Base-by-base conservation (phyloP, 2,888 invertebrate genomes). In the Ectemnius cavifrons region DNA sequence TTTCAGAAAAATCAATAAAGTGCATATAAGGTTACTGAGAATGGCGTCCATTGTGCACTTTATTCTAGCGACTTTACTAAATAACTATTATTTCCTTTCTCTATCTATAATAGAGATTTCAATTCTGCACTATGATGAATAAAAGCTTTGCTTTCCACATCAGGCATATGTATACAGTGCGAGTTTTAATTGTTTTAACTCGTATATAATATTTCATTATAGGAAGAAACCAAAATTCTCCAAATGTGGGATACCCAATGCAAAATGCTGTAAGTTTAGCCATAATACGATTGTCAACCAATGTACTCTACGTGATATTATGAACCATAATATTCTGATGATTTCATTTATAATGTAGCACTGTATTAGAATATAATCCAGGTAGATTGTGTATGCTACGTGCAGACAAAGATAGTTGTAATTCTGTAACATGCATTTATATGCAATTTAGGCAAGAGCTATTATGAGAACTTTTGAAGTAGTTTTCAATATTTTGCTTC, bases 241-340 rank as follows among this genome's bases (percentile, higher is more conserved):
- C 75, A 61, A 72, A 72, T 45, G 16, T 58, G 16, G 67, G 70
- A 14, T 75, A 77, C 49, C 80, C 74, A 64, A 72, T 65, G 63
- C 74, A 71, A 71, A 75, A 45, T 65, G 28, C 73, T 58, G 81
- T 81, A 81, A 81, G 81, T 81, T 67, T 60, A 47, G 11, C 46
- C 56, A 27, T 23, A 23, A 52, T 62, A 59, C 62, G 28, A n/a
- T 3, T 49, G 4, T 4, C 2, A 52, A 56, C 63, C 20, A 63
- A n/a, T 14, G 56, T 20, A 59, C 67, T 37, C 37, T 37, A 37
- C 11, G 37, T 37, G 37, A 37, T 11, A 8, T 37, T 59, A 23
- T 0, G 18, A 63, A 59, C 49, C 64, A 13, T 57, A 46, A 65
- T 52, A 60, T 27, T 49, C 16, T 73, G 58, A 52, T 37, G 56